These are phyloP conservation scores for Gracilinanus agilis DNA, from an alignment of 2,113 vertebrate species.

Conservation along the genomic window DNA sequence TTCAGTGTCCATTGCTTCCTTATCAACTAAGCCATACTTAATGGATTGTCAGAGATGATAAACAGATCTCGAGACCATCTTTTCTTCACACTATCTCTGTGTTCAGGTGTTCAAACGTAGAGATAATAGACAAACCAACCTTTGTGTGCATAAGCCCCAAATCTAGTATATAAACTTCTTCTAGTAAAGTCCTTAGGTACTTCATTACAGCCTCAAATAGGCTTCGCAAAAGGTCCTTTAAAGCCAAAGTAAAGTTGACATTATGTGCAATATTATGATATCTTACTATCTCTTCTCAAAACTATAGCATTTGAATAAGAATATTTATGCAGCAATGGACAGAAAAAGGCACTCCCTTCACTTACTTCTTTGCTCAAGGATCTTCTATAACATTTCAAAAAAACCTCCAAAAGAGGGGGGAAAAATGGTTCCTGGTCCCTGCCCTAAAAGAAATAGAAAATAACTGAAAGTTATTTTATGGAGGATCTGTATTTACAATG, in stretches of 20 bases:
- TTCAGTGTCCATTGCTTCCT: no score
- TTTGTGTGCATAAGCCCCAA: no score
- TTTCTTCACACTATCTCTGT: no score
- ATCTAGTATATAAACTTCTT: background rate
- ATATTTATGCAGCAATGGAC: background rate
- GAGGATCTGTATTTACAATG: no score
- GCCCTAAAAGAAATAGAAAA: no score
- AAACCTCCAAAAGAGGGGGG: background rate
- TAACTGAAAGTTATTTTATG: no score
- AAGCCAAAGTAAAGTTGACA: background rate
- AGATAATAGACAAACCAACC: no score
- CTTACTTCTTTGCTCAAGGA: background rate
- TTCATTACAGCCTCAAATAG: background rate
- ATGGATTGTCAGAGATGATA: no score
- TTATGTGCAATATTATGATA: background rate
- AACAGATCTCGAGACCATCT: no score
- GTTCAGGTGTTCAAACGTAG: no score
- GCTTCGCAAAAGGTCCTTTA: background rate
- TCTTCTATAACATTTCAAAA: background rate
- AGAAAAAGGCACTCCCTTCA: background rate
- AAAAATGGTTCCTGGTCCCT: no score
- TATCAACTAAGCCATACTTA: no score
- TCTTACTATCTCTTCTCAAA: background rate
- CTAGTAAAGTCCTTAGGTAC: background rate
- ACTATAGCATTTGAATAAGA: background rate